Percentiles rank a stretch among this genome's conserved stretches.
These are phyloP conservation scores for Sesia apiformis DNA, from an alignment of 2,888 invertebrate species.

Conservation along the genomic window DNA sequence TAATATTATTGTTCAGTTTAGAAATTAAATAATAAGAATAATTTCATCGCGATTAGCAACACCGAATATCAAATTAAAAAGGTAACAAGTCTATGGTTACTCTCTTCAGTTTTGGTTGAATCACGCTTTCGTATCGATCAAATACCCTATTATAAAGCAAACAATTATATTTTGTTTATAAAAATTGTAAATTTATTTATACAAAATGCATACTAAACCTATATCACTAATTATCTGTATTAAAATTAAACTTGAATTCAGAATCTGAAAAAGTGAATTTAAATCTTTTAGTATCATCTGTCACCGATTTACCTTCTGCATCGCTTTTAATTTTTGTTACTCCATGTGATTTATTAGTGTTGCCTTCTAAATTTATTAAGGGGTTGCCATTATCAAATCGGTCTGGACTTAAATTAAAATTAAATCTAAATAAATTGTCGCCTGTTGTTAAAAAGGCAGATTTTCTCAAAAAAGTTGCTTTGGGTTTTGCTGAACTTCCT, in stretches of 20 bases:
- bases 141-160: no score
- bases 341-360: not conserved
- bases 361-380: constrained; percentile 3
- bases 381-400: constrained; percentile 21
- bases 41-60: no score
- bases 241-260: constrained; percentile 80
- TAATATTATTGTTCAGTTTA: no score
- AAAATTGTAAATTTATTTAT: not conserved
- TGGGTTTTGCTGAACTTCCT: constrained; percentile 59
- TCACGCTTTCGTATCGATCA: no score
- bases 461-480: constrained; percentile 81
- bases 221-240: constrained; percentile 29
- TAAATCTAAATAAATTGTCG: constrained; percentile 72
- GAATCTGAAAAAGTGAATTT: constrained; percentile 63
- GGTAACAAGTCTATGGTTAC: no score
- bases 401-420: constrained; percentile 42
- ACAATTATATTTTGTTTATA: not conserved
- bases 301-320: constrained; percentile 13
- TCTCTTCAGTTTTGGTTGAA: no score
- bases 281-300: constrained; percentile 26
- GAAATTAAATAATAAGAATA: no score
- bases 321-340: not conserved
- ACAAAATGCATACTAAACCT: not conserved
- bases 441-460: constrained; percentile 71
- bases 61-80: no score